Percentiles rank a stretch among this genome's conserved stretches.
Conservation (phyloP, 35 echinoderm and acorn worm species). For the Chiridota heheva region DNA sequence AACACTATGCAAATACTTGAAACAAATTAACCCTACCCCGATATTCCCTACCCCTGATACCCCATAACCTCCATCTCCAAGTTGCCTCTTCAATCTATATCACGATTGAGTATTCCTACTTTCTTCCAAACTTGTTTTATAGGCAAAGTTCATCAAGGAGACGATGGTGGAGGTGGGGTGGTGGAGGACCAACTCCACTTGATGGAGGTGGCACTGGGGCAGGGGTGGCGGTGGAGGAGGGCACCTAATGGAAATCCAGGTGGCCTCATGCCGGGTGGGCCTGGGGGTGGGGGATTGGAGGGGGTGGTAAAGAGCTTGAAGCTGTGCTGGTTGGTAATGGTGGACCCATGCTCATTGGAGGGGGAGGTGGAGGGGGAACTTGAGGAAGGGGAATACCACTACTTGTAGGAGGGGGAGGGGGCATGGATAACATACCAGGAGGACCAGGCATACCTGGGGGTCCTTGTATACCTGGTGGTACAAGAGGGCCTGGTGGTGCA, state of each 20-base stretch:
- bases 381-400: slow-evolving; percentile 17
- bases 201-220: neutral
- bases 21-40: too few relatives aligned
- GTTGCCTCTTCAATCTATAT: too few relatives aligned
- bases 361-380: slow-evolving; percentile 29
- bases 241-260: slow-evolving; percentile 35
- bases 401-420: neutral
- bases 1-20: too few relatives aligned
- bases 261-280: slow-evolving; percentile 21
- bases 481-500: slow-evolving; percentile 41
- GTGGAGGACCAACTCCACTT: neutral
- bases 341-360: neutral
- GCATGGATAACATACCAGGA: neutral
- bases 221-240: slow-evolving; percentile 23
- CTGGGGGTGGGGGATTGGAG: slow-evolving; percentile 50
- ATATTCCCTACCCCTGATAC: too few relatives aligned
- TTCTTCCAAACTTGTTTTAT: too few relatives aligned
- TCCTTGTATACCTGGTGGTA: slow-evolving; percentile 39
- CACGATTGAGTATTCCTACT: too few relatives aligned
- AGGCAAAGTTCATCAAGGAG: slow-evolving; percentile 18
- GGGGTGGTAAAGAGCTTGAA: neutral
- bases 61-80: too few relatives aligned
- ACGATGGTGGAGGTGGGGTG: slow-evolving; percentile 36
- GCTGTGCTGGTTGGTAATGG: slow-evolving; percentile 27
- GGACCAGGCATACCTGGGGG: slow-evolving; percentile 26